These are phyloP conservation scores for Laticauda laticaudata DNA, from an alignment of 2,113 vertebrate genomes.

Conservation along the genomic window DNA sequence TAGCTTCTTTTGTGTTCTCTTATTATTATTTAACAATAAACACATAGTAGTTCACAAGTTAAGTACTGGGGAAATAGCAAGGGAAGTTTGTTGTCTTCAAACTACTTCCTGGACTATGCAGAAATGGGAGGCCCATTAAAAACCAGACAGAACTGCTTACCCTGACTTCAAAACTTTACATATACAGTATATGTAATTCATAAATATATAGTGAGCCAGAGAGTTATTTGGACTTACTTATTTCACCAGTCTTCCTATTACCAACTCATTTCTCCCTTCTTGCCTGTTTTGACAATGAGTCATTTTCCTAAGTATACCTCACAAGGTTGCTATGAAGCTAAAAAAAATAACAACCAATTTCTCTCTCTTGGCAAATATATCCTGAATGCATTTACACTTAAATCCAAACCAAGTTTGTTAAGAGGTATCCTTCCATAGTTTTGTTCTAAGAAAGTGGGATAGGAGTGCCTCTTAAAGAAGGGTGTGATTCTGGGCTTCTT, in stretches of 20 bases:
- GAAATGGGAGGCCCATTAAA: not conserved
- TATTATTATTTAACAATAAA: not conserved
- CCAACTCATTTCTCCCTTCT: not conserved
- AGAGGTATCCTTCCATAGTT: not conserved
- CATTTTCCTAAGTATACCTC: not conserved
- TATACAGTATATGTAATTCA: not conserved
- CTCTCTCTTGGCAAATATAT: not conserved
- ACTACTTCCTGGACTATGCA: not conserved
- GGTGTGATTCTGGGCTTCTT: not conserved
- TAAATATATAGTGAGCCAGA: not conserved
- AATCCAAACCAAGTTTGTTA: not conserved
- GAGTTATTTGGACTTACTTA: not conserved
- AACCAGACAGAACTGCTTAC: not conserved
- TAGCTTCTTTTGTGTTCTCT: not conserved
- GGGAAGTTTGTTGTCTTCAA: not conserved
- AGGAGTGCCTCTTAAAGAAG: not conserved
- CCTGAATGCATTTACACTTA: not conserved
- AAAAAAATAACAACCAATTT: not conserved
- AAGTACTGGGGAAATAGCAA: not conserved
- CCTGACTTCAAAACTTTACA: not conserved
- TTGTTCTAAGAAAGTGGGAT: not conserved
- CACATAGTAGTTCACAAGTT: not conserved
- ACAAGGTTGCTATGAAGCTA: not conserved
- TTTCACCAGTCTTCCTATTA: not conserved
- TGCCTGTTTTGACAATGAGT: not conserved